These are phyloP conservation scores for Lamproptera curius DNA, from an alignment of 2,888 invertebrate genomes.

Conservation along the genomic window DNA sequence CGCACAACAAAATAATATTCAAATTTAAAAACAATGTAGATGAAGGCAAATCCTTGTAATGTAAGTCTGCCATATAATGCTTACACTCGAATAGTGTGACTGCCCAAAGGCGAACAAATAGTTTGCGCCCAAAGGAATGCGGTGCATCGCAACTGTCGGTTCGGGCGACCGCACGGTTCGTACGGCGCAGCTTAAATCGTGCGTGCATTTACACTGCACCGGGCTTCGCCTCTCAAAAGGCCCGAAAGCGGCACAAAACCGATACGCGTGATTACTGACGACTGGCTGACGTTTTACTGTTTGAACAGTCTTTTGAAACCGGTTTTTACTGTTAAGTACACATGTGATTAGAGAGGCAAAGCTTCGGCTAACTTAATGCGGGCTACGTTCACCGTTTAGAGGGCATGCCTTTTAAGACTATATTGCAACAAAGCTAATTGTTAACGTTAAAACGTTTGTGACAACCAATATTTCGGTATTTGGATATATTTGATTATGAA, in stretches of 20 bases:
- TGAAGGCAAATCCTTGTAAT: no score
- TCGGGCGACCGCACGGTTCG: constrained; percentile 21
- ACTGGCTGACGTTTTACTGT: not conserved
- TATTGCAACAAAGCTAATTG: not conserved
- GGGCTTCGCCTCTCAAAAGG: constrained; percentile 25
- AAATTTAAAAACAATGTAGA: no score
- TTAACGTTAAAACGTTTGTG: not conserved
- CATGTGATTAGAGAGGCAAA: not conserved
- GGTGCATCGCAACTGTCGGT: constrained; percentile 1
- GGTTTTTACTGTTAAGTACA: not conserved
- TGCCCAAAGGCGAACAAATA: constrained; percentile 2
- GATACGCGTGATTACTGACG: not conserved
- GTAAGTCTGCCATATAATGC: no score
- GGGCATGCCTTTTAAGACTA: not conserved
- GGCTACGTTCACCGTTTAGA: not conserved
- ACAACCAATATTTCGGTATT: no score
- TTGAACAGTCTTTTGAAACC: not conserved
- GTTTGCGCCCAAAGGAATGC: constrained; percentile 1
- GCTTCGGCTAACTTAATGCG: not conserved
- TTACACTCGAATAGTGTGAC: no score
- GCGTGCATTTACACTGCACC: constrained; percentile 34
- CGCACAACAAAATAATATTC: no score
- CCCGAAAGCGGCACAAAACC: not conserved
- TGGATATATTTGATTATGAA: no score
- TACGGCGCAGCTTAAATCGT: constrained; percentile 32